Evolutionary conservation across 2,888 invertebrate genomes (phyloP), one percentile per base, ranked within the genome.

Genomic region (Scelioninae gen. 1): DNA sequence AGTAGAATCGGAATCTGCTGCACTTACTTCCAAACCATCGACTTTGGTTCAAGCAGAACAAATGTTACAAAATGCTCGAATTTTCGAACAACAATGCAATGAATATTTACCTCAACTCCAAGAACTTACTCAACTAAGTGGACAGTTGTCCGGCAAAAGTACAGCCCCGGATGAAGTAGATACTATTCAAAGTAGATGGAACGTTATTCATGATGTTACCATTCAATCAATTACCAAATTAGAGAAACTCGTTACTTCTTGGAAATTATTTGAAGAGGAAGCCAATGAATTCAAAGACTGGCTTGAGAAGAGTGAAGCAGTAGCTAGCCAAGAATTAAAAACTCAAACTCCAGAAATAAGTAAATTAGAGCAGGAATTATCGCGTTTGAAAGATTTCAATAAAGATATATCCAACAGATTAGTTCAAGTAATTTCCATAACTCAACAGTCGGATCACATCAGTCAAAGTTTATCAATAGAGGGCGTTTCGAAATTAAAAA

Each of bases 391-490:
- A 91, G 96, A 96, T 0, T 95, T 96, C 83, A 96, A 96, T 85
- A 96, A 97, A 88, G 97, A 97, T 90, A 95, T 98, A 85, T 96
- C 96, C 0, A 96, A 96, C 89, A 97, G 97, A 87, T 96, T 97
- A 92, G 96, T 96, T 0, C 96, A 96, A 90, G 93, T 97, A 53
- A 96, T 97, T 47, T 94, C 95, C 0, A 91, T 98, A 51, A 96
- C 96, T 0, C 97, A 97, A 91, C 95, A 94, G 55, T 95, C 96
- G 84, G 97, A 98, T 90, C 95, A 95, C 74, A 95, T 97, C 23
- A 95, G 96, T 78, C 95, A 96, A 87, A 94, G 94, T 84, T 93
- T 97, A 62, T 95, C 96, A 45, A 95, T 96, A 0, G 97, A 97
- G 91, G 97, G 97, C 5, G 95, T 95, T 0, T 93, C 93, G 1